These are phyloP conservation scores for Epinotia nisella DNA, from an alignment of 2,888 invertebrate species.

Conservation along the genomic window DNA sequence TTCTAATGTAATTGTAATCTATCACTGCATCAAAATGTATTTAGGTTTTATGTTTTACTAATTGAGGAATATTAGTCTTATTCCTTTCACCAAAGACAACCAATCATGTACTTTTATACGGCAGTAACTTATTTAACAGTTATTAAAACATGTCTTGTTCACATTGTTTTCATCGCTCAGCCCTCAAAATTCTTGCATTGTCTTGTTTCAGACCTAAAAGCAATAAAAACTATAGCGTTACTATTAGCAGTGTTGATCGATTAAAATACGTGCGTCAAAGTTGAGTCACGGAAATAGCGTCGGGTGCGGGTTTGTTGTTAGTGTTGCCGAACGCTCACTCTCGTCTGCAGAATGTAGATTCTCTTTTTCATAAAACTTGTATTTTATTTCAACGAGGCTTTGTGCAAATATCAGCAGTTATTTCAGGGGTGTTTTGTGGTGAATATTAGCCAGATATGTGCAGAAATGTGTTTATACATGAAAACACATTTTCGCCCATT, in stretches of 20 bases:
- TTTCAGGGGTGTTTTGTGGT: no score
- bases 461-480: no score
- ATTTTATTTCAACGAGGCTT: no score
- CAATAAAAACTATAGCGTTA: slow-evolving; percentile 18
- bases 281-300: background rate
- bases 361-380: background rate
- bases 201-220: slow-evolving; percentile 13
- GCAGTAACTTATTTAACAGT: slow-evolving; percentile 30
- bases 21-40: slow-evolving; percentile 9
- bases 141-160: background rate
- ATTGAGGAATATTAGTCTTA: slow-evolving; percentile 22
- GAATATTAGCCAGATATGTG: no score
- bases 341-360: background rate
- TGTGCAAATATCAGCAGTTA: no score
- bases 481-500: no score
- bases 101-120: slow-evolving; percentile 1
- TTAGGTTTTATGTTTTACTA: slow-evolving; percentile 16
- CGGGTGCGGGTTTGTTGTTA: background rate
- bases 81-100: slow-evolving; percentile 29
- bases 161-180: slow-evolving; percentile 11
- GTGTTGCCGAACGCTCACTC: slow-evolving; percentile 8
- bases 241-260: background rate
- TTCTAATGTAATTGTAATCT: background rate
- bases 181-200: background rate
- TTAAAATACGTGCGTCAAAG: background rate